Evolutionary conservation across 2,888 invertebrate genomes (phyloP), one percentile per base, ranked within the genome.

Genomic region (Conchocele bisecta): DNA sequence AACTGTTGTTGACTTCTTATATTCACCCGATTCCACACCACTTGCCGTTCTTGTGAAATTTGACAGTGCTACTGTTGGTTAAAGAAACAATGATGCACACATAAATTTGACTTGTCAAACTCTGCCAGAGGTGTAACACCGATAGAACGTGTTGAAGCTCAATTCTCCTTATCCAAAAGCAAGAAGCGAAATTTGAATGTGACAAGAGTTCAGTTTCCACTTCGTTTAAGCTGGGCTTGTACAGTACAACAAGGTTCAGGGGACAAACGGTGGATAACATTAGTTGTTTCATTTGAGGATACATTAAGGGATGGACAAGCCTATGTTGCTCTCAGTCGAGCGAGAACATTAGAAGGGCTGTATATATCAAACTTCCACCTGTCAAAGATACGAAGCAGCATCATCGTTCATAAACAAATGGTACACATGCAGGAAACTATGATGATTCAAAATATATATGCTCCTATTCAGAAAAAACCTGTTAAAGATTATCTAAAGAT

Each of bases 191-290:
- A 51, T n/a, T 56, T 53, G 0, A 28, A 51, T 15, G 57, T 67
- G 11, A 63, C 56, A n/a, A 44, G 77, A 35, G 48, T 26, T 20
- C 77, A 72, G 35, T 80, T 77, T 37, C 72, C 77, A 28, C 17
- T 80, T 7, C 69, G 56, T 57, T 42, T 80, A 4, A 20, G 68
- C 17, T 79, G 46, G 37, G 75, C 73, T 6, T 73, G 67, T 37
- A 79, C 74, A 24, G 69, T 74, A 33, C 76, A n/a, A 77, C 35
- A 77, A 79, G 51, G 76, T 71, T 3, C 76, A 77, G n/a, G 46
- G 79, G 79, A 7, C 28, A 57, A 24, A 56, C 74, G 26, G 46
- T 74, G 1, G 48, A 73, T 33, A 48, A 72, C 35, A 46, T 74
- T 22, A n/a, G 67, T 67, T 20, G 68, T 79, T 17, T 76, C 73